These are phyloP conservation scores for Rhagium mordax DNA, from an alignment of 2,888 invertebrate species.

Conservation along the genomic window DNA sequence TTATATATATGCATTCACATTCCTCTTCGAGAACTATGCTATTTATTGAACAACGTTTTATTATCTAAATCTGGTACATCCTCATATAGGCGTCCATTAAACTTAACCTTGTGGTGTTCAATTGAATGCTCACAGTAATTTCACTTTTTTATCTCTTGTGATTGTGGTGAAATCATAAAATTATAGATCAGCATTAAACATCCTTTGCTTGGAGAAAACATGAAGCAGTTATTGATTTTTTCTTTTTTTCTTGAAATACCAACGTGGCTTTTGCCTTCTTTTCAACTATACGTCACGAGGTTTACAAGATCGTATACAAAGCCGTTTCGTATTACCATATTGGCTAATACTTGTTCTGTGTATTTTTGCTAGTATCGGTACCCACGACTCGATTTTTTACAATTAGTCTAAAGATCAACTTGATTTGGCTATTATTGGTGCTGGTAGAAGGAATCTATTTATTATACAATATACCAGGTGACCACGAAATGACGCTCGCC, in stretches of 20 bases:
- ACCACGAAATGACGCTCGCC: no score
- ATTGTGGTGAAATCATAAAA: not conserved
- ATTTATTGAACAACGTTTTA: not conserved
- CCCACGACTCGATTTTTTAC: not conserved
- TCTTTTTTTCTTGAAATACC: not conserved
- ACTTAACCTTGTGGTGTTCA: not conserved
- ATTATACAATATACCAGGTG: not conserved
- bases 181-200: not conserved
- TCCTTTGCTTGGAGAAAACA: not conserved
- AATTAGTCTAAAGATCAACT: not conserved
- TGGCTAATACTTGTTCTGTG: not conserved
- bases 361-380: not conserved
- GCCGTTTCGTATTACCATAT: not conserved
- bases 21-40: not conserved
- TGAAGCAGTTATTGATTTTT: not conserved
- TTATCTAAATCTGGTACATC: constrained; percentile 9
- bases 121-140: not conserved
- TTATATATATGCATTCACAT: not conserved
- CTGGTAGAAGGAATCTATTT: not conserved
- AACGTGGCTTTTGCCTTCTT: not conserved
- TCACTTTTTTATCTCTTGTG: not conserved
- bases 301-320: not conserved
- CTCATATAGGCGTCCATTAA: not conserved
- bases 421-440: not conserved
- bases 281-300: not conserved